These are phyloP conservation scores for Scaptomyza parva DNA, from an alignment of 2,888 invertebrate species.

Conservation along the genomic window DNA sequence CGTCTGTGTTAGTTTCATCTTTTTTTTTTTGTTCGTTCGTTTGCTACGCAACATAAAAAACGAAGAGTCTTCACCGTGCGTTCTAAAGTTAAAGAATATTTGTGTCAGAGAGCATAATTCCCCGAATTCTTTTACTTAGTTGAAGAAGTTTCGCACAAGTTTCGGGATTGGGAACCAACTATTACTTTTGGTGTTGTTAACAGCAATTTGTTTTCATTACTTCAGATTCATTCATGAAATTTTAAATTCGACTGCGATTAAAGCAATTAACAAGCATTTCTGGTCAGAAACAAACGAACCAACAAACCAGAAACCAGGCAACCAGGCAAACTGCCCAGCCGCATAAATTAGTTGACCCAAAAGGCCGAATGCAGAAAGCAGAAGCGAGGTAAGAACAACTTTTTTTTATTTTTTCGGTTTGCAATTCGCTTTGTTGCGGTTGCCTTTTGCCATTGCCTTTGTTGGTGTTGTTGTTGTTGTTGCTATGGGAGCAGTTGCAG, in stretches of 20 bases:
- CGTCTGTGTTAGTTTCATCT: slow-evolving; percentile 73
- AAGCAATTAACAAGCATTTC: slow-evolving; percentile 43
- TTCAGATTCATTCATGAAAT: slow-evolving; percentile 25
- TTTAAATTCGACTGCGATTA: slow-evolving; percentile 20
- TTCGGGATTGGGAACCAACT: too few species aligned
- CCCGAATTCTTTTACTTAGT: not conserved
- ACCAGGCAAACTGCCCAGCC: slow-evolving; percentile 29
- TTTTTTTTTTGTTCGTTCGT: slow-evolving; percentile 31
- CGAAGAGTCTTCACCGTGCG: slow-evolving; percentile 26
- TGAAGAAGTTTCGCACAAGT: too few species aligned
- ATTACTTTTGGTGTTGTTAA: not conserved
- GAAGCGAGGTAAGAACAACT: slow-evolving; percentile 57
- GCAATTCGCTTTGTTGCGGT: slow-evolving; percentile 66
- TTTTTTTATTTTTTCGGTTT: too few species aligned
- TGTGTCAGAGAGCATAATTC: not conserved
- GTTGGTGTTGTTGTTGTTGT: not conserved
- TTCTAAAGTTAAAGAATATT: slow-evolving; percentile 8
- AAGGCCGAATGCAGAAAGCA: slow-evolving; percentile 42
- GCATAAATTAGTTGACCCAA: slow-evolving; percentile 64
- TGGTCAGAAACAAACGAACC: slow-evolving; percentile 28
- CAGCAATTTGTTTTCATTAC: slow-evolving; percentile 12
- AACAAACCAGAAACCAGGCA: slow-evolving; percentile 38
- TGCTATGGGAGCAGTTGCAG: slow-evolving; percentile 16
- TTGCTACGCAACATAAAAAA: slow-evolving; percentile 14
- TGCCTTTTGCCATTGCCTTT: slow-evolving; percentile 30